phyloP scores from a whole-genome alignment of 2,888 invertebrate genomes.

The Cerastis leucographa region DNA sequence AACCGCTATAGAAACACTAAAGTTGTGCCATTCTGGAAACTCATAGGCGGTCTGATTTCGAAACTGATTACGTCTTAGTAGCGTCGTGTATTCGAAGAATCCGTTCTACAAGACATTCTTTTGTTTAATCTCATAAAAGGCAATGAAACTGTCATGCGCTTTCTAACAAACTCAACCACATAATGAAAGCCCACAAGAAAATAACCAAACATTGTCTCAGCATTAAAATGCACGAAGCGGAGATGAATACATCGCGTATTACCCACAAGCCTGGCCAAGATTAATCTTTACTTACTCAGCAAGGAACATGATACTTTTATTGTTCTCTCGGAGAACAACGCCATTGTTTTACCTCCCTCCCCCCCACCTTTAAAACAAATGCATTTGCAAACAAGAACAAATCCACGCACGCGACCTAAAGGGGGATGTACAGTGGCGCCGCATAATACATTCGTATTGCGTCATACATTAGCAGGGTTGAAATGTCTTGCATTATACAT shows the following conservation, averaged over 20 bases:
- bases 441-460: constrained; percentile 31
- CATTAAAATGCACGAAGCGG: constrained; percentile 53
- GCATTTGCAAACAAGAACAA: constrained; percentile 64
- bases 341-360: constrained; percentile 47
- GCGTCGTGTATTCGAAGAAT: neutral
- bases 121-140: neutral
- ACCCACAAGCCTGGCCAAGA: constrained; percentile 48
- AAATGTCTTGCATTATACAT: constrained; percentile 4
- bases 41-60: neutral
- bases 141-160: neutral
- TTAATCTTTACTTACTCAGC: constrained; percentile 58
- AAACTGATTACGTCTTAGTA: neutral
- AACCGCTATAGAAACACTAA: neutral
- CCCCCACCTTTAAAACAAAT: constrained; percentile 53
- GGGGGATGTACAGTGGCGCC: constrained; percentile 29
- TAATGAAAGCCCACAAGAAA: constrained; percentile 29
- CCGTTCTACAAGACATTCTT: neutral
- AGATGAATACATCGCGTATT: constrained; percentile 57
- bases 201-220: constrained; percentile 44
- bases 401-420: constrained; percentile 60
- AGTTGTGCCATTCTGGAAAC: neutral
- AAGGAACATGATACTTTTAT: constrained; percentile 65
- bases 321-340: constrained; percentile 57
- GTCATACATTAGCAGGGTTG: constrained; percentile 39
- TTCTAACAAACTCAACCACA: neutral